Evolutionary conservation across 1,140 invertebrate species (phyloP), one percentile per base, ranked within the genome.

Genomic region (Nephila pilipes): DNA sequence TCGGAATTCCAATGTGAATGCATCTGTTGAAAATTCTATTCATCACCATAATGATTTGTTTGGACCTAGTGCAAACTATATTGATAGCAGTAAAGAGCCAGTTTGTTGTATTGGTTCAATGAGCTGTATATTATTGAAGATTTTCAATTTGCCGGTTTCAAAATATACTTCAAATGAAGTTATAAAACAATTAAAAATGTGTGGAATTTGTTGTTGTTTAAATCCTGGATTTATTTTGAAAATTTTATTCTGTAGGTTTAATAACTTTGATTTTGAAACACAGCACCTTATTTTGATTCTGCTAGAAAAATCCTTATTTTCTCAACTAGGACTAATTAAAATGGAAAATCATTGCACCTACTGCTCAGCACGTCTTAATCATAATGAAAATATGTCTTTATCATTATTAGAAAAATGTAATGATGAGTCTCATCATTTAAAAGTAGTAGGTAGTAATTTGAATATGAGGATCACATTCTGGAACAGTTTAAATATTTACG

Each of bases 181-280:
- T 18, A 60, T 91, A 83, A 91, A 65, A 54, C 75, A 83, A 32
- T n/a, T 91, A 46, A 91, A 91, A 65, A n/a, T 54, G 22, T 83
- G 89, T 91, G 89, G 89, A 25, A 91, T 91, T 16, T 91, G 89
- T 25, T 91, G 89, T 22, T 91, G 89, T 65, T 36, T 91, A 1
- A 83, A 91, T 83, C 89, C 80, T 46, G 36, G 79, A 10, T 91
- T 83, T 29, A 63, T 91, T 22, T n/a, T 91, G n/a, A 91, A 91
- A 18, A 38, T 36, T 83, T 83, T 83, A 46, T 63, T 91, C 46
- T 46, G 46, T 20, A 63, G 58, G 18, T 83, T 60, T 91, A 22
- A 36, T 46, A 12, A 46, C n/a, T 55, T 36, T 12, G 57, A 91
- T 63, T 54, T n/a, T 38, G 89, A 91, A 38, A 54, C 58, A 14